A percentile compares a stretch with the other conserved stretches of the same genome.
These are phyloP conservation scores for Coracias cyanogaster DNA, from an alignment of 2,797 vertebrate species.

Conservation along the genomic window DNA sequence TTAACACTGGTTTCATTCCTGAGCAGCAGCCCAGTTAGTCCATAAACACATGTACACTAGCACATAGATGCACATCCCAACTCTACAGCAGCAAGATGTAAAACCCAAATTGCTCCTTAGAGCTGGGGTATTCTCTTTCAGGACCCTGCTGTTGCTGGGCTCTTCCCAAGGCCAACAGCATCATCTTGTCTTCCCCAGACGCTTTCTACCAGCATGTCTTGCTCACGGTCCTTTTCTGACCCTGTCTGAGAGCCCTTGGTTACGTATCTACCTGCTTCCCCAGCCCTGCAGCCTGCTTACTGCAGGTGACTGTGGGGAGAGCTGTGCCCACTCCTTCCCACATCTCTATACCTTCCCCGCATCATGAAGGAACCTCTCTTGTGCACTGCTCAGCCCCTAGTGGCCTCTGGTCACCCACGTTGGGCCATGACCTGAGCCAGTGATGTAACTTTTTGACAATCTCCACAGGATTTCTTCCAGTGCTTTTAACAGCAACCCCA, in stretches of 20 bases:
- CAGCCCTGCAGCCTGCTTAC: neutral
- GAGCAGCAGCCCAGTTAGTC: neutral
- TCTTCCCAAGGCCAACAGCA: neutral
- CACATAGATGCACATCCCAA: neutral
- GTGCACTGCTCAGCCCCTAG: neutral
- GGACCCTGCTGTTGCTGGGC: neutral
- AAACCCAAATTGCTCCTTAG: neutral
- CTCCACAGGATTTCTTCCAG: neutral
- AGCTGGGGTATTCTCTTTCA: neutral
- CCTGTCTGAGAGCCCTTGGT: neutral
- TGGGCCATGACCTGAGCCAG: neutral
- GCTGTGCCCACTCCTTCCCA: neutral
- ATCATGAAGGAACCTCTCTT: neutral
- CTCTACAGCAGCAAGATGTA: neutral
- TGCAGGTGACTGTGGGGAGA: neutral
- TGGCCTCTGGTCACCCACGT: neutral
- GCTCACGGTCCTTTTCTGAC: neutral
- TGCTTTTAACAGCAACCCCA: neutral
- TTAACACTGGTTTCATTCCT: neutral
- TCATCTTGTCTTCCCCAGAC: neutral
- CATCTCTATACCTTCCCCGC: rapidly evolving
- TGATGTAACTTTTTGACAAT: neutral
- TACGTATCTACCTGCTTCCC: neutral
- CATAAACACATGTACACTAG: neutral
- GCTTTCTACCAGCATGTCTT: neutral